phyloP scores from a whole-genome alignment of 2,888 invertebrate genomes.

The Bembecia ichneumoniformis region DNA sequence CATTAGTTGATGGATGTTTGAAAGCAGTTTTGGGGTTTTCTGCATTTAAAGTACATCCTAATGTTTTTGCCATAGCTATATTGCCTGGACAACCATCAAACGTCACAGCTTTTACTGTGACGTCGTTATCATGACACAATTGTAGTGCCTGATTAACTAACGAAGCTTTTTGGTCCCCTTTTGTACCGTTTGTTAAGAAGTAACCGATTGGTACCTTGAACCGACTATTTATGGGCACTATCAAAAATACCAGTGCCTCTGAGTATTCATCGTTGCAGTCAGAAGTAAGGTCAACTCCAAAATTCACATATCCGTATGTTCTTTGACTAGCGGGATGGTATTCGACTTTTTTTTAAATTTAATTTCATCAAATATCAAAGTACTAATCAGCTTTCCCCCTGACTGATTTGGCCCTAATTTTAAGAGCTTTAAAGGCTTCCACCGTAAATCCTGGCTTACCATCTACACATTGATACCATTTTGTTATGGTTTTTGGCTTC shows the following conservation, averaged over 20 bases:
- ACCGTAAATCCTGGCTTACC: background rate
- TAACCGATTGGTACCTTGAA: background rate
- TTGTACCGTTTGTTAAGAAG: background rate
- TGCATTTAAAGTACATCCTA: background rate
- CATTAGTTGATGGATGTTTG: too few species aligned
- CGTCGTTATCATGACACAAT: background rate
- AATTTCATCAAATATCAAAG: background rate
- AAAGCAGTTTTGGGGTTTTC: background rate
- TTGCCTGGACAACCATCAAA: background rate
- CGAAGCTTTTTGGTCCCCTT: background rate
- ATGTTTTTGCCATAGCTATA: background rate
- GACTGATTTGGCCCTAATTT: too few species aligned
- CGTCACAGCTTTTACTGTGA: background rate
- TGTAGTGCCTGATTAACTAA: background rate
- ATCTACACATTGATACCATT: background rate
- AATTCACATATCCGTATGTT: background rate
- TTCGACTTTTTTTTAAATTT: background rate
- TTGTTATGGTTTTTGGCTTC: background rate
- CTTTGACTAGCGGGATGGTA: background rate
- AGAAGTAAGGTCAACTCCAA: background rate
- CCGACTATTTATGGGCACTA: background rate
- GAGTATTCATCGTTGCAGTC: background rate
- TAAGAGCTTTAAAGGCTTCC: background rate
- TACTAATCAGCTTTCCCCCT: too few species aligned
- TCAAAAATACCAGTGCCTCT: background rate